Evolutionary conservation across 2,797 vertebrate genomes (phyloP), one percentile per base, ranked within the genome.

Genomic region (Sebastes itinus): DNA sequence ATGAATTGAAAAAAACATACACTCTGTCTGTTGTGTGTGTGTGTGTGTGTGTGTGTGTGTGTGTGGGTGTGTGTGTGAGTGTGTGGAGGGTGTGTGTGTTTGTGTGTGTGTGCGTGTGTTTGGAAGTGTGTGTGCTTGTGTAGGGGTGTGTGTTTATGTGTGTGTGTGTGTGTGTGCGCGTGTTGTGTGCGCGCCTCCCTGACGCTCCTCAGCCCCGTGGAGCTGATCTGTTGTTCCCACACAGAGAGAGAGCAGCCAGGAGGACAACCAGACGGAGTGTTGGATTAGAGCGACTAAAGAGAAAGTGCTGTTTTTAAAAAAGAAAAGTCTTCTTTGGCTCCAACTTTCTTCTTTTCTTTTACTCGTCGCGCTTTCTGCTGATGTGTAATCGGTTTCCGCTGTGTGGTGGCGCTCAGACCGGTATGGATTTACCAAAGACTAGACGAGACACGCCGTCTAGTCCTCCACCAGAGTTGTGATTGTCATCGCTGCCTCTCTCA

Each of bases 191-290:
- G 86, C 82, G 85, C 90, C 77, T 83, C 81, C 63, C 86, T 78
- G 86, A 88, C 81, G 73, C 88, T 83, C 80, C 75, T 76, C 77
- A 85, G 67, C 83, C 83, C 77, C 67, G 85, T 78, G 72, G 84
- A 84, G 89, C 88, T 92, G 84, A 83, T 89, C 89, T 92, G 90
- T 93, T 95, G 93, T 93, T 94, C 80, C 38, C 90, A 77, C 16
- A 63, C 84, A 64, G 62, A 42, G 62, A 63, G 85, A 64, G 62
- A 42, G 62, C 62, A 42, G 62, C 35, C 78, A 68, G 73, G 16
- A 82, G 84, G 85, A 91, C 88, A 88, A 89, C 79, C 89, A 86
- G 62, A 77, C 82, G 68, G 71, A 61, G 82, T 60, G 81, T 59
- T 74, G 89, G 88, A 92, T 87, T 87, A 84, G 78, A 75, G 58